Conservation (phyloP, 2,797 vertebrate species). For the Gobionotothen gibberifrons region DNA sequence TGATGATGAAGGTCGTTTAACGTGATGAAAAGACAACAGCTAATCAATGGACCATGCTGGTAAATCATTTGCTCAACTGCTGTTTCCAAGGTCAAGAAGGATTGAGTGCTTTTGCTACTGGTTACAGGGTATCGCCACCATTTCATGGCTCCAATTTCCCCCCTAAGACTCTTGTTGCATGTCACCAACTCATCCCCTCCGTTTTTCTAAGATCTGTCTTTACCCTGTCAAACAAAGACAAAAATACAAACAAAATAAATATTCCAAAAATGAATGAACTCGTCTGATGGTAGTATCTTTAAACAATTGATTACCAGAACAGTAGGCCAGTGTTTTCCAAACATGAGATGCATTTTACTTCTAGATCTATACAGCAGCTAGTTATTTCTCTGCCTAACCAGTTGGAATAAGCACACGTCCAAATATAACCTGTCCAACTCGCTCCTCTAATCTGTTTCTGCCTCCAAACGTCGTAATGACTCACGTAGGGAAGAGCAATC, state of each 20-base stretch:
- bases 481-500: conserved; percentile 42
- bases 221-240: no score
- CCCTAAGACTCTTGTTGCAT: no score
- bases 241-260: no score
- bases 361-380: neutral
- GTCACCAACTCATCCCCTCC: no score
- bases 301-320: neutral
- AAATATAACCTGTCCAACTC: conserved; percentile 29
- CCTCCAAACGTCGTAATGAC: conserved; percentile 50
- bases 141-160: no score
- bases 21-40: neutral
- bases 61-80: no score
- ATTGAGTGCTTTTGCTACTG: no score
- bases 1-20: neutral
- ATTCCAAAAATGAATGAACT: neutral
- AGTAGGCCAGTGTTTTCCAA: neutral
- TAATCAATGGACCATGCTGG: neutral
- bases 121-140: no score
- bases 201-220: no score
- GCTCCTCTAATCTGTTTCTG: conserved; percentile 47
- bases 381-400: conserved; percentile 31
- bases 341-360: conserved; percentile 4
- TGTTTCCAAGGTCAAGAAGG: neutral
- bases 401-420: conserved; percentile 28
- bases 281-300: neutral